Conservation (phyloP, 2,113 vertebrate genomes). For the Alouatta palliata region DNA sequence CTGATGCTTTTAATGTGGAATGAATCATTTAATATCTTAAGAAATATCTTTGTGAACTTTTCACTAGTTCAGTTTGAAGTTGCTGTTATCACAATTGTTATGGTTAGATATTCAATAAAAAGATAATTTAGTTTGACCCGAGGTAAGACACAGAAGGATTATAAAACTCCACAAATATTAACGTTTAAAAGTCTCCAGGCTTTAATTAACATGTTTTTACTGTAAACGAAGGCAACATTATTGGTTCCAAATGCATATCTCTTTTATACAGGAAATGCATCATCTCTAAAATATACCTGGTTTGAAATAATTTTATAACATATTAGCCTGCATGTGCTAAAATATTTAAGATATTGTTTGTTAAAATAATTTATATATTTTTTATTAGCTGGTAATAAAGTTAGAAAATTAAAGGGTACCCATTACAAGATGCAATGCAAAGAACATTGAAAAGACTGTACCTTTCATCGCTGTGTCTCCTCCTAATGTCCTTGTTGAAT, state of each 20-base stretch:
- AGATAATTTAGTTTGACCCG: background rate
- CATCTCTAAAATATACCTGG: background rate
- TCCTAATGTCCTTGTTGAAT: constrained; percentile 71
- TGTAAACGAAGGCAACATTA: background rate
- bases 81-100: background rate
- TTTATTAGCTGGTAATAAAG: constrained; percentile 29
- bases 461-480: constrained; percentile 33
- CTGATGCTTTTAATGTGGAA: background rate
- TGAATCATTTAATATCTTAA: background rate
- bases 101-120: background rate
- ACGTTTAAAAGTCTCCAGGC: no score
- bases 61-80: background rate
- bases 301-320: background rate
- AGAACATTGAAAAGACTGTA: constrained; percentile 5
- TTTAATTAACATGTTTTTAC: background rate
- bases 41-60: background rate
- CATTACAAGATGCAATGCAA: constrained; percentile 39
- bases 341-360: background rate
- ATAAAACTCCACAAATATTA: background rate
- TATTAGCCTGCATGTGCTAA: background rate
- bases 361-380: constrained; percentile 18
- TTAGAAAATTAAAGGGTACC: constrained; percentile 8
- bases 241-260: background rate
- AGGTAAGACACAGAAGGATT: background rate
- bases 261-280: background rate